A percentile compares a stretch with the other conserved stretches of the same genome.
Conservation (phyloP, 2,888 invertebrate species). For the Drosophila borealis region DNA sequence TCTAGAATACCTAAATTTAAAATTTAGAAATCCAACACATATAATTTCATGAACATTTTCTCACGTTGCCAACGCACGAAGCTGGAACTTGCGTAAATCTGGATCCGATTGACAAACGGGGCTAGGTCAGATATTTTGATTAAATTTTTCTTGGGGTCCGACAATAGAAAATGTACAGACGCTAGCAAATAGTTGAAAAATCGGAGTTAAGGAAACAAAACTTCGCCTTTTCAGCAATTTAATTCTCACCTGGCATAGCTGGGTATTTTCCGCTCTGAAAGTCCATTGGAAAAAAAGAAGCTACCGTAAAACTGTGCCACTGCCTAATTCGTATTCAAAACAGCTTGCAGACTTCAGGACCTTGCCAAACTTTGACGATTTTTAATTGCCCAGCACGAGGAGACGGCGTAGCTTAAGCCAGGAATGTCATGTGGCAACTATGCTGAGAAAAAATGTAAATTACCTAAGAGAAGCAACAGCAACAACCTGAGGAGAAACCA, state of each 20-base stretch:
- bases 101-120: no score
- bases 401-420: conserved; percentile 26
- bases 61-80: no score
- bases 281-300: conserved; percentile 20
- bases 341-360: conserved; percentile 31
- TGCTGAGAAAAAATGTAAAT: conserved; percentile 38
- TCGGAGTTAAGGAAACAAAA: no score
- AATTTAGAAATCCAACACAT: no score
- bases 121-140: no score
- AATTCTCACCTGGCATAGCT: conserved; percentile 22
- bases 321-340: conserved; percentile 45
- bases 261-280: conserved; percentile 16
- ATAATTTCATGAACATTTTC: no score
- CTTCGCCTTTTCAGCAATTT: conserved; percentile 11
- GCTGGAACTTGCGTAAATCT: no score
- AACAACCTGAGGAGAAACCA: conserved; percentile 15
- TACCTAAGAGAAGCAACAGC: conserved; percentile 6
- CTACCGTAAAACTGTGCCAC: conserved; percentile 38
- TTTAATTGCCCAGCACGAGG: conserved; percentile 64
- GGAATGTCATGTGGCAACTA: conserved; percentile 38
- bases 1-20: no score
- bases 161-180: no score
- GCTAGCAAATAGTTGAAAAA: no score
- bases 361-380: conserved; percentile 57
- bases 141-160: no score